Percentiles rank a stretch among this genome's conserved stretches.
These are phyloP conservation scores for Gallinago solitaria DNA, from an alignment of 2,797 vertebrate species.

Conservation along the genomic window DNA sequence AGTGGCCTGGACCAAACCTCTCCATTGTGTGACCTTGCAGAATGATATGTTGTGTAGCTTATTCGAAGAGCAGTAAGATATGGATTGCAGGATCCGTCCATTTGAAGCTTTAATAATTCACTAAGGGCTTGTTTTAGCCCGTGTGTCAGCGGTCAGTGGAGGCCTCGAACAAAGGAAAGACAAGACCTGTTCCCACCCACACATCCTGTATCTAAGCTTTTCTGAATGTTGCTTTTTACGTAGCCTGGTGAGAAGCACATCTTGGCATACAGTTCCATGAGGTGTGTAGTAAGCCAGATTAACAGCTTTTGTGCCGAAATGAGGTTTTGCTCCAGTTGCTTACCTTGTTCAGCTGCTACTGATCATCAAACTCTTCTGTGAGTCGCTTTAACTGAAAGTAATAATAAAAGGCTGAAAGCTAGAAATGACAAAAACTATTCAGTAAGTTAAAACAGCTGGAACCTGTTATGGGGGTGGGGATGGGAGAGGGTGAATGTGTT, in stretches of 20 bases:
- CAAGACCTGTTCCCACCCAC: background rate
- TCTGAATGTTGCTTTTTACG: background rate
- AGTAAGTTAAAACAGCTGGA: background rate
- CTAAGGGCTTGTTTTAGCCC: background rate
- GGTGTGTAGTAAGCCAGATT: background rate
- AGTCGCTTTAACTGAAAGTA: background rate
- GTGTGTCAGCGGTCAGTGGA: background rate
- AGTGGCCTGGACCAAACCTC: background rate
- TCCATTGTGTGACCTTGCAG: background rate
- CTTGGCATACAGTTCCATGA: background rate
- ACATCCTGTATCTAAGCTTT: background rate
- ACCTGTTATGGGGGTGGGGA: background rate
- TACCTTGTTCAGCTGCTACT: background rate
- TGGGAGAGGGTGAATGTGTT: background rate
- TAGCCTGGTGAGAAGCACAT: background rate
- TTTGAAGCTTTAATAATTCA: conserved; percentile 5
- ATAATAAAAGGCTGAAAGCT: background rate
- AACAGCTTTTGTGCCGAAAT: background rate
- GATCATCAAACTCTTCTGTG: background rate
- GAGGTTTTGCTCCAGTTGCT: background rate
- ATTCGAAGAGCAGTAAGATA: background rate
- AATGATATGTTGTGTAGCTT: background rate
- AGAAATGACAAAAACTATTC: background rate
- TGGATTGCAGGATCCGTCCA: background rate
- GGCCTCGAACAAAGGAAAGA: background rate